Base-by-base conservation (phyloP, 2,797 vertebrate genomes). In the Gobio occitaniae region DNA sequence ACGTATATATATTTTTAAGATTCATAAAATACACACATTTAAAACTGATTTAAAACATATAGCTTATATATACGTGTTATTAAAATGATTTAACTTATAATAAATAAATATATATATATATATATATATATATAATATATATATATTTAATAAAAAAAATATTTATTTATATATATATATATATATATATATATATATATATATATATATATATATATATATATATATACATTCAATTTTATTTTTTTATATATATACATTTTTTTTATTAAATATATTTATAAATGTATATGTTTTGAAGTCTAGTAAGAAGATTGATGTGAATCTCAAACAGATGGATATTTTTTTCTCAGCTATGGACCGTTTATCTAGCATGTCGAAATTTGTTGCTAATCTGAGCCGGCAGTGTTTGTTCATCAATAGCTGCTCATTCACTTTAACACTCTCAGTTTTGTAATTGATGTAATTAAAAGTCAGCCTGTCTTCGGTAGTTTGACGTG, bases 391-490 rank as follows among this genome's bases (percentile, higher is more conserved):
- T 83, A 79, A 78, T 85, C 65, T 52, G 6, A 77, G 70, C 48
- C 54, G 25, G 63, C 72, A 47, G 78, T 80, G 56, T 83, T 79
- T 84, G 71, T 72, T 77, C 70, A 66, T 80, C 80, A 78, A 77
- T 80, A 80, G 56, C 52, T 88, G 66, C 78, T 81, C 69, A 81
- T 85, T 86, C 69, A 83, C 81, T 87, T 65, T 75, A 86, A 50
- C 59, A 36, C 69, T 83, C 79, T 80, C 76, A 80, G n/a, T 86
- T 78, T 86, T 77, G 13, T 72, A 87, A 85, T 69, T 85, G 83
- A 84, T 84, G 85, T 87, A 89, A 88, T 83, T 82, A 70, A 80
- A 80, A 61, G 6, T 72, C 71, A 82, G 41, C 68, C 85, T 77
- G 32, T 56, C 15, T 21, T 68, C 61, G 54, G 21, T 32, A 75